Base-by-base conservation (phyloP, 2,888 invertebrate species). In the Sarcophaga carnaria region DNA sequence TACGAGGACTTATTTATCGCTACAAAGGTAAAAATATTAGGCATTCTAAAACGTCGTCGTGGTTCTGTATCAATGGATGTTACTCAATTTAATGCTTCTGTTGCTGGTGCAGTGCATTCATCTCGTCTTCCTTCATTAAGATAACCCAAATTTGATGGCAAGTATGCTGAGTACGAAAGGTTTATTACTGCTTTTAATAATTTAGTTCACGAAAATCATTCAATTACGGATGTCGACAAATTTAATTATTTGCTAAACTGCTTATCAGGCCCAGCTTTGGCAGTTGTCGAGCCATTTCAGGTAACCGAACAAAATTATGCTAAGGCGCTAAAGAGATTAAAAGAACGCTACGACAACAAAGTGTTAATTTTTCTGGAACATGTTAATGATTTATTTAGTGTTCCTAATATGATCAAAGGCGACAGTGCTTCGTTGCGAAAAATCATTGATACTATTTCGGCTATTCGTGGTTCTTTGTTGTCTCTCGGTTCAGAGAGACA, bases 121-220 rank as follows among this genome's bases (percentile, higher is more conserved):
- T 69, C 47, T 22, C 76, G 76, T 63, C 45, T 82, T 14, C 82
- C 82, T 6, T 14, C 60, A 27, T 77, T 82, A n/a, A 66, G 63
- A 22, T 47, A 71, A 10, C 77, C 76, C 0, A 27, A 22, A 12
- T 80, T 84, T 25, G 69, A 80, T 37, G 80, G 75, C 10, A 84
- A 80, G 20, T 84, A 75, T 59, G 45, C 45, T 4, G 80, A 85
- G 14, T 80, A 85, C 45, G 70, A 76, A 76, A 45, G 76, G 14
- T 77, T 82, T 27, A 70, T 76, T 20, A n/a, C 67, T 4, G 27
- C 60, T 2, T 82, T 81, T 59, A 63, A 67, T 22, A 64, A 79
- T 54, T 17, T 85, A 25, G 71, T 85, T 8, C 3, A 85, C 17
- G 66, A 71, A 11, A 70, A 84, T 64, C 12, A 25, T n/a, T 45